A percentile compares a stretch with the other conserved stretches of the same genome.
phyloP scores from a whole-genome alignment of 2,797 vertebrate genomes.

The Sebastes itinus region DNA sequence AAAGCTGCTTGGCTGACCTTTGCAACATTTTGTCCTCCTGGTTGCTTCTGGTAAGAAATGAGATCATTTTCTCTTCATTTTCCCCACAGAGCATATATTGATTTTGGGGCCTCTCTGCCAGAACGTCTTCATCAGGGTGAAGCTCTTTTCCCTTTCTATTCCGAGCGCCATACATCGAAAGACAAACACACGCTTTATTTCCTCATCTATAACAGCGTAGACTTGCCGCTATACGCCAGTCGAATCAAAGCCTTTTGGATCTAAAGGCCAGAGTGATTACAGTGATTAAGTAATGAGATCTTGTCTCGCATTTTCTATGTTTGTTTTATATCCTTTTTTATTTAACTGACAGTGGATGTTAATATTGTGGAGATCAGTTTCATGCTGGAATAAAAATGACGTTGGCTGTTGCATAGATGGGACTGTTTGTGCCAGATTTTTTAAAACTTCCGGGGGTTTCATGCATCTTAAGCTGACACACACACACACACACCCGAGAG shows the following conservation, averaged over 20 bases:
- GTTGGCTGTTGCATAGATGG: constrained; percentile 43
- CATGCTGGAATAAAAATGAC: constrained; percentile 69
- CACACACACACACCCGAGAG: constrained; percentile 8
- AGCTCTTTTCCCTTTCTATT: constrained; percentile 27
- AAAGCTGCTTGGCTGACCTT: constrained; percentile 60
- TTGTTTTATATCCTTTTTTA: constrained; percentile 73
- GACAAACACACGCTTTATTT: constrained; percentile 36
- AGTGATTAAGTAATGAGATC: constrained; percentile 5
- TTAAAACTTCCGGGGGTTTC: constrained; percentile 15
- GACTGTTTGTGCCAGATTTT: constrained; percentile 27
- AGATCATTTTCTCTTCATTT: constrained; percentile 67
- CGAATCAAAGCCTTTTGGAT: constrained; percentile 47
- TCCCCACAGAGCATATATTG: constrained; percentile 69
- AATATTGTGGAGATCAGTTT: constrained; percentile 66
- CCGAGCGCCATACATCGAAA: constrained; percentile 28
- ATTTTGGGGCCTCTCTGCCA: constrained; percentile 66
- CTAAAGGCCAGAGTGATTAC: constrained; percentile 18
- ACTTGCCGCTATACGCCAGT: background rate
- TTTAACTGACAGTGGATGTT: constrained; percentile 69
- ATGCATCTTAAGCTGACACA: constrained; percentile 16
- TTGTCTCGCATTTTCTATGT: constrained; percentile 64
- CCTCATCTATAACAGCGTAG: background rate
- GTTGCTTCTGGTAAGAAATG: constrained; percentile 49
- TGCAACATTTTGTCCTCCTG: constrained; percentile 46
- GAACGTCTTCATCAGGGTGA: constrained; percentile 65